Evolutionary conservation across 2,113 vertebrate genomes (phyloP).

Genomic region (Siniperca knerii): DNA sequence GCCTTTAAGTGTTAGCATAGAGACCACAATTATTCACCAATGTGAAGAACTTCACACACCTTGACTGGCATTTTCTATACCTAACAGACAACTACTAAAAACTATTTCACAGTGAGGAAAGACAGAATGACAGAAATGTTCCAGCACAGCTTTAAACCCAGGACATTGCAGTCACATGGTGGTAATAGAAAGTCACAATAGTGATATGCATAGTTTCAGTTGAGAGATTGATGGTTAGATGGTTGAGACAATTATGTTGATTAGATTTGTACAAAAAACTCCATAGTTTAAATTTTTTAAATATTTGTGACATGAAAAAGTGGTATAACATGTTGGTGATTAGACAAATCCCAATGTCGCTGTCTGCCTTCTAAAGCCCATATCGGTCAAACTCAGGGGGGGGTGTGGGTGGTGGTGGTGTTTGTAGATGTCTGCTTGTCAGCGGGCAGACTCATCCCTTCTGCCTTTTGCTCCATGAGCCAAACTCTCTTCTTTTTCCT

Average conservation of each 20-base stretch:
- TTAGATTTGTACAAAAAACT: not conserved
- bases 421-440: constrained; percentile 58
- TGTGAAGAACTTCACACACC: not conserved
- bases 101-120: not conserved
- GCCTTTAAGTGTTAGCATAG: too few relatives aligned
- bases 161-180: not conserved
- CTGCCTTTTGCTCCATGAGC: constrained; percentile 30
- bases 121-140: not conserved
- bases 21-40: not conserved
- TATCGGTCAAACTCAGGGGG: not conserved
- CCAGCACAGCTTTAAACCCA: not conserved
- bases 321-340: not conserved
- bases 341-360: not conserved
- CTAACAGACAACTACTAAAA: not conserved
- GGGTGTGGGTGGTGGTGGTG: not conserved
- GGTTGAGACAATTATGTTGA: not conserved
- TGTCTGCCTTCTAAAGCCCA: not conserved
- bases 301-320: not conserved
- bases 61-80: not conserved
- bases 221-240: constrained; percentile 1
- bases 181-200: not conserved
- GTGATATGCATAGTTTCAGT: not conserved
- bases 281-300: not conserved
- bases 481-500: constrained; percentile 47
- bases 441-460: constrained; percentile 64